Percentiles rank a stretch among this genome's conserved stretches.
phyloP scores from a whole-genome alignment of 2,797 vertebrate species.

The Numenius phaeopus region DNA sequence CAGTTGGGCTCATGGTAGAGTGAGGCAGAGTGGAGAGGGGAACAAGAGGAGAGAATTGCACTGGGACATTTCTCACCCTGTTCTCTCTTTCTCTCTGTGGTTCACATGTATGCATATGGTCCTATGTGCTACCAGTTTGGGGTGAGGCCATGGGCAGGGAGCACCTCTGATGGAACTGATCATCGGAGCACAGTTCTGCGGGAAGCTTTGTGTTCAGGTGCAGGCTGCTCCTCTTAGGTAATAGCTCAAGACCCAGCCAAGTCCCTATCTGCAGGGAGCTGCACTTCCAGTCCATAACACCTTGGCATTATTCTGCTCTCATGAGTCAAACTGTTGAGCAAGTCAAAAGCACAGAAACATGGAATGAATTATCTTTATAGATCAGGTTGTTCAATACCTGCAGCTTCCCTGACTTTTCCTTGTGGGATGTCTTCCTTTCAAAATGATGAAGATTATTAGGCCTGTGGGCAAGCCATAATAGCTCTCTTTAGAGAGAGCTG shows the following conservation, averaged over 20 bases:
- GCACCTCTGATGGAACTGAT: slow-evolving; percentile 35
- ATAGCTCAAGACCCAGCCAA: slow-evolving; percentile 74
- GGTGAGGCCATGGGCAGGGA: slow-evolving; percentile 39
- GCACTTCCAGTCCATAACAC: slow-evolving; percentile 71
- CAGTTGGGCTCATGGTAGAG: neutral
- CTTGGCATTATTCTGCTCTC: slow-evolving; percentile 75
- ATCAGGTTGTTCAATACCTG: slow-evolving; percentile 56
- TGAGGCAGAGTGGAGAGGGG: neutral
- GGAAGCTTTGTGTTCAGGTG: slow-evolving; percentile 77
- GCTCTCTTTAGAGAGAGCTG: slow-evolving; percentile 35
- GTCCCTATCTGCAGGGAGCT: slow-evolving; percentile 67
- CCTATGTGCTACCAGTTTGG: slow-evolving; percentile 57
- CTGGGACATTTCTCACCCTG: neutral
- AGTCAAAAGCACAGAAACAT: slow-evolving; percentile 72
- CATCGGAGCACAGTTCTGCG: slow-evolving; percentile 30
- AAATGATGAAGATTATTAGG: slow-evolving; percentile 53
- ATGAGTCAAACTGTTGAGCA: slow-evolving; percentile 67
- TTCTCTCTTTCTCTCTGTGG: neutral
- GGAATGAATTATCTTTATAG: slow-evolving; percentile 74
- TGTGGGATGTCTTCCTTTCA: slow-evolving; percentile 28
- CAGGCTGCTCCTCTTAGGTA: slow-evolving; percentile 77
- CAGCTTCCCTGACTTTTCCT: slow-evolving; percentile 26
- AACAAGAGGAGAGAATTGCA: neutral
- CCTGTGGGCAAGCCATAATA: slow-evolving; percentile 23
- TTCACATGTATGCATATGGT: neutral